Evolutionary conservation across 2,113 vertebrate species (phyloP).

Genomic region (Calyptommatus sinebrachiatus): DNA sequence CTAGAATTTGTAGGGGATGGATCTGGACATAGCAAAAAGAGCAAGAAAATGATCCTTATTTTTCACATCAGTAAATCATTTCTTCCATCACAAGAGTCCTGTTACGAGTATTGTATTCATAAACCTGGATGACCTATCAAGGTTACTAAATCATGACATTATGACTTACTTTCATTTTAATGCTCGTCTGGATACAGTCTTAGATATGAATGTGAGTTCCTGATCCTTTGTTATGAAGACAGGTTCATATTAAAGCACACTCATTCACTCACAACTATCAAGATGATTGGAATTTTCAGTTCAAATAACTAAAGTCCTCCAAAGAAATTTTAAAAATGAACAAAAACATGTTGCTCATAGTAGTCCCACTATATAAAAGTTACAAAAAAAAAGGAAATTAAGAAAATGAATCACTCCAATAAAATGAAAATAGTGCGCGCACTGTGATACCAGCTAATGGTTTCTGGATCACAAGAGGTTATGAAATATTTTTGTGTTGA

Average conservation of each 20-base stretch:
- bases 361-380: constrained; percentile 37
- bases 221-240: constrained; percentile 22
- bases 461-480: constrained; percentile 29
- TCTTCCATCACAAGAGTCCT: too few relatives aligned
- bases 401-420: constrained; percentile 46
- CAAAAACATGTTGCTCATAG: constrained; percentile 48
- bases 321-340: constrained; percentile 45
- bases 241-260: constrained; percentile 29
- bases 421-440: constrained; percentile 52
- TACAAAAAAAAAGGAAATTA: constrained; percentile 53
- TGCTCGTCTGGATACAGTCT: too few relatives aligned
- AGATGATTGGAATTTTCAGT: constrained; percentile 34
- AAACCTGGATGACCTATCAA: too few relatives aligned
- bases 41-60: too few relatives aligned
- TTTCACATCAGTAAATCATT: too few relatives aligned
- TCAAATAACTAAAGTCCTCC: constrained; percentile 49
- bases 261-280: constrained; percentile 16
- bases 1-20: too few relatives aligned
- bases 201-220: background rate
- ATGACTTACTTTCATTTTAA: too few relatives aligned
- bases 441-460: constrained; percentile 15
- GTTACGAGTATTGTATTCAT: too few relatives aligned
- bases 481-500: constrained; percentile 40
- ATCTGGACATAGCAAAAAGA: too few relatives aligned
- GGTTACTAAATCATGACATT: too few relatives aligned